Evolutionary conservation across 2,113 vertebrate genomes (phyloP).

Genomic region (Notothenia rossii): DNA sequence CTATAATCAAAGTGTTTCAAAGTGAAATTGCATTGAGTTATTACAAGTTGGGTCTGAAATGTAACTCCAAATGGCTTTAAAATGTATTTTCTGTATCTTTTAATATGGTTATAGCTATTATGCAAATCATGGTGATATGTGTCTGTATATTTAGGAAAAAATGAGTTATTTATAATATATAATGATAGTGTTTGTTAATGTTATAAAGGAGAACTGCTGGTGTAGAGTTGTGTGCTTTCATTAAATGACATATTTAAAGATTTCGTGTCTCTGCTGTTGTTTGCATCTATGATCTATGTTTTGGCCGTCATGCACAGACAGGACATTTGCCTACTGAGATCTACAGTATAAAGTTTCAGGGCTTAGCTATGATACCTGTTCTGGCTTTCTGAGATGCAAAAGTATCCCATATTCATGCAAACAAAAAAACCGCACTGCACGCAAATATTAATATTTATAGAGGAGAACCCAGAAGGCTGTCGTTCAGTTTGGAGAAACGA

Average conservation of each 20-base stretch:
- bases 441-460: not conserved
- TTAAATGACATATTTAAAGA: not conserved
- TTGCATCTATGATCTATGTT: not conserved
- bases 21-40: too few relatives aligned
- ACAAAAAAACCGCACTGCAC: not conserved
- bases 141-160: too few relatives aligned
- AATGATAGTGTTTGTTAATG: not conserved
- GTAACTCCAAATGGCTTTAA: too few relatives aligned
- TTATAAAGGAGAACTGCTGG: not conserved
- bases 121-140: too few relatives aligned
- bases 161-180: not conserved
- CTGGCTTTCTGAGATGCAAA: not conserved
- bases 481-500: not conserved
- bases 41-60: too few relatives aligned
- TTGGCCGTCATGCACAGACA: not conserved
- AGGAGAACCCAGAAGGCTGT: not conserved
- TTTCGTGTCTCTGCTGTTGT: not conserved
- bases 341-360: not conserved
- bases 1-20: too few relatives aligned
- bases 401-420: not conserved
- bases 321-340: constrained; percentile 14
- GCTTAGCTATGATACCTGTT: not conserved
- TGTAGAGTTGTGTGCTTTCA: not conserved
- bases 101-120: too few relatives aligned
- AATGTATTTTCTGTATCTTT: not conserved